phyloP scores from a whole-genome alignment of 1,140 invertebrate species.

The Atta colombica region DNA sequence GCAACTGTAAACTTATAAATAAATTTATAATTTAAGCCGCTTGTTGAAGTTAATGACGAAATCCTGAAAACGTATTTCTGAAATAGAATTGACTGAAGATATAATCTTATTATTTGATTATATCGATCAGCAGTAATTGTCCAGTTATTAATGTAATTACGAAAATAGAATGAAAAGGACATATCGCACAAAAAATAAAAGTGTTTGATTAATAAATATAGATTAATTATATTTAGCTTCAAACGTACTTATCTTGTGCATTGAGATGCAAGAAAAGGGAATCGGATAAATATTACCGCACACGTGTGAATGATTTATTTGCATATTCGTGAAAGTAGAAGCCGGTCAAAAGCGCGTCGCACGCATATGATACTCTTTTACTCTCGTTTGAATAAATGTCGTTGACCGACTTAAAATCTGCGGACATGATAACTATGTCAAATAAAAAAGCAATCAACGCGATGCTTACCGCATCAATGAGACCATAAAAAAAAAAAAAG shows the following conservation, averaged over 20 bases:
- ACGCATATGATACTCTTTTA: conserved; percentile 22
- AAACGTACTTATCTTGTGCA: background rate
- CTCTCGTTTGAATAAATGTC: conserved; percentile 7
- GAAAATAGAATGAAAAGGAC: background rate
- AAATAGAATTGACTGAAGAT: background rate
- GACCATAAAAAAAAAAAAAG: background rate
- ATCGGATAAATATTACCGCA: conserved; percentile 31
- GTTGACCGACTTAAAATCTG: conserved; percentile 12
- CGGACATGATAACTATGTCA: background rate
- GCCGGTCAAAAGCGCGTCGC: conserved; percentile 37
- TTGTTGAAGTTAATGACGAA: background rate
- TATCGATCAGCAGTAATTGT: background rate
- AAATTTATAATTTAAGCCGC: background rate
- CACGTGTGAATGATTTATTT: conserved; percentile 23
- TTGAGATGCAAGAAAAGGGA: background rate
- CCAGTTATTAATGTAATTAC: background rate
- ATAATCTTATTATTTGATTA: background rate
- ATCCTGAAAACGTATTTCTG: background rate
- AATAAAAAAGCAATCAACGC: background rate
- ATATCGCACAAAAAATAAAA: background rate
- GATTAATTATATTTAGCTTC: background rate
- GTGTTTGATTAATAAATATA: background rate
- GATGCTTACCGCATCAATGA: background rate
- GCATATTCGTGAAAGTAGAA: conserved; percentile 42
- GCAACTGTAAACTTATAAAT: background rate